A percentile compares a stretch with the other conserved stretches of the same genome.
phyloP scores from a whole-genome alignment of 2,888 invertebrate genomes.

The Danaus chrysippus region DNA sequence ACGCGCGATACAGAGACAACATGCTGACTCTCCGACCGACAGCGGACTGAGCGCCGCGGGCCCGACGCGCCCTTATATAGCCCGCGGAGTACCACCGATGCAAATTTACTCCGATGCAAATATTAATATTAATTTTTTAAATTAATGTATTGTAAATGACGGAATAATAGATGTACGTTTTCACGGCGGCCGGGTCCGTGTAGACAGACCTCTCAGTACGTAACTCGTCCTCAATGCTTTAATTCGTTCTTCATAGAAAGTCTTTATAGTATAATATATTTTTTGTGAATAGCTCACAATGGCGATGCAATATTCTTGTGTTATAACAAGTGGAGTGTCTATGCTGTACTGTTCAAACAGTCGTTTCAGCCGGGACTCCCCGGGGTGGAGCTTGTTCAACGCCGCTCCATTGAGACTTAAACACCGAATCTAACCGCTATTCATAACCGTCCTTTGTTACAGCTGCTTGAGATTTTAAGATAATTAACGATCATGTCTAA shows the following conservation, averaged over 20 bases:
- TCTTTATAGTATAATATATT: conserved; percentile 26
- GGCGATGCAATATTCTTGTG: conserved; percentile 42
- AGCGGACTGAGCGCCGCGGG: conserved; percentile 43
- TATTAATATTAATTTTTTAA: conserved; percentile 16
- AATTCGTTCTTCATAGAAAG: conserved; percentile 22
- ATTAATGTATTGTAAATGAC: conserved; percentile 14
- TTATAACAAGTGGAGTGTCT: conserved; percentile 32
- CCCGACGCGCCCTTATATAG: conserved; percentile 45
- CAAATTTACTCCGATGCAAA: conserved; percentile 18
- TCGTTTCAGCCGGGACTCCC: conserved; percentile 54
- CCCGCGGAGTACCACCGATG: conserved; percentile 17
- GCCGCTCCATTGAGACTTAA: conserved; percentile 30
- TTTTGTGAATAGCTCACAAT: conserved; percentile 34
- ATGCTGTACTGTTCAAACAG: conserved; percentile 40
- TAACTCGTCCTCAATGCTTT: conserved; percentile 22
- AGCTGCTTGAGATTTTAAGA: conserved; percentile 22
- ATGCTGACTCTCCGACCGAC: conserved; percentile 46
- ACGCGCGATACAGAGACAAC: conserved; percentile 76
- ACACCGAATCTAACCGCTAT: conserved; percentile 30
- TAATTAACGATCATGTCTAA: conserved; percentile 17
- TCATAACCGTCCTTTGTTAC: conserved; percentile 25
- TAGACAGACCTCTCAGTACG: background rate
- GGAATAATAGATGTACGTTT: background rate
- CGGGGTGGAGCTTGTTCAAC: conserved; percentile 30
- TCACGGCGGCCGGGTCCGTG: conserved; percentile 4